A percentile compares a stretch with the other conserved stretches of the same genome.
These are phyloP conservation scores for Holothuria glaberrima DNA, from an alignment of 35 echinoderm and acorn worm species.

Conservation along the genomic window DNA sequence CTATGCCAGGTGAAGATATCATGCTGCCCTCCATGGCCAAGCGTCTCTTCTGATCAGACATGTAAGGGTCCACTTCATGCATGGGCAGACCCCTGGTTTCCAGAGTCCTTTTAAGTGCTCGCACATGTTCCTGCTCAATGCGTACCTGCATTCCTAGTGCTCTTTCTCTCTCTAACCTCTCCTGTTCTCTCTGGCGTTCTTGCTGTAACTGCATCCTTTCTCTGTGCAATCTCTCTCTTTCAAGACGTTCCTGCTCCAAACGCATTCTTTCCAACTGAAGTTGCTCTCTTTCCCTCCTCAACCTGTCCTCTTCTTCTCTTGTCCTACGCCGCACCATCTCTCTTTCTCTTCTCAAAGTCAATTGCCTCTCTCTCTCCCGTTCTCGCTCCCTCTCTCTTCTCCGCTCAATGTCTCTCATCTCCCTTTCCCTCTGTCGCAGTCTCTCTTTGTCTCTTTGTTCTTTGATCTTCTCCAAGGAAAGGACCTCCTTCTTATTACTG, in stretches of 20 bases:
- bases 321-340: constrained; percentile 70
- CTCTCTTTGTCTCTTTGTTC: constrained; percentile 86
- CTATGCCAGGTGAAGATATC: constrained; percentile 11
- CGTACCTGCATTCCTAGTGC: constrained; percentile 78
- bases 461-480: constrained; percentile 92
- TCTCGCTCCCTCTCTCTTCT: constrained; percentile 76
- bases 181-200: constrained; percentile 74
- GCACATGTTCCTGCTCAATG: constrained; percentile 72
- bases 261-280: constrained; percentile 66
- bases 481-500: constrained; percentile 74
- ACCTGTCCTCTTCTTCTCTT: constrained; percentile 78
- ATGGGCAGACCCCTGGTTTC: constrained; percentile 75
- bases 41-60: constrained; percentile 78
- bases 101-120: constrained; percentile 68
- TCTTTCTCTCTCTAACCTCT: constrained; percentile 78
- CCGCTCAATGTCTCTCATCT: constrained; percentile 77
- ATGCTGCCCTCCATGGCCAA: constrained; percentile 56
- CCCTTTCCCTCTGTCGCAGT: constrained; percentile 74
- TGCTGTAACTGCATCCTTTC: constrained; percentile 79
- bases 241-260: constrained; percentile 73
- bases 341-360: constrained; percentile 74
- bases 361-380: constrained; percentile 74
- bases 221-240: constrained; percentile 69
- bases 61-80: constrained; percentile 75
- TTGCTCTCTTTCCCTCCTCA: constrained; percentile 70